Conservation (phyloP, 1,140 invertebrate genomes). For the Carcinoscorpius rotundicauda region DNA sequence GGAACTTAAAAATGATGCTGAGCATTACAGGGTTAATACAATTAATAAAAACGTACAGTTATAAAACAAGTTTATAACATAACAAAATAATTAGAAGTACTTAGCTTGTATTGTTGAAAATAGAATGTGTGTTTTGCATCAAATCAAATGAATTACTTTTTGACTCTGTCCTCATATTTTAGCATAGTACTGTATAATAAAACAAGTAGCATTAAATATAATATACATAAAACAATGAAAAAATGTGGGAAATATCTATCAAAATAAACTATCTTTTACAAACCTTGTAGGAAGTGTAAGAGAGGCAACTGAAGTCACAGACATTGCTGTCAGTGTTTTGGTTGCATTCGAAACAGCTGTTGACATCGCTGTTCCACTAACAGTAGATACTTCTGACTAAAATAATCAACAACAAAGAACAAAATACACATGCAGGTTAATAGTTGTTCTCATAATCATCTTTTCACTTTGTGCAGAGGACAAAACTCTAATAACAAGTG, state of each 20-base stretch:
- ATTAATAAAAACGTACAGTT: no score
- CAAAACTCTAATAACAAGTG: background rate
- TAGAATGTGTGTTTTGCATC: no score
- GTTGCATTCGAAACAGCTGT: slow-evolving; percentile 35
- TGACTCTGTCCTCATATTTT: no score
- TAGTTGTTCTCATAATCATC: slow-evolving; percentile 1
- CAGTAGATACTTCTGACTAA: slow-evolving; percentile 31
- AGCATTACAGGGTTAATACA: no score
- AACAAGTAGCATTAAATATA: no score
- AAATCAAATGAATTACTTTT: no score
- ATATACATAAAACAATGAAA: background rate
- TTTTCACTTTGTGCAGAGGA: background rate
- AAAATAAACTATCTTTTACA: background rate
- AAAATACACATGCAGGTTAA: slow-evolving; percentile 1
- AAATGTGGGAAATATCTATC: background rate
- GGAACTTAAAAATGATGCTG: no score
- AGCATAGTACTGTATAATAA: no score
- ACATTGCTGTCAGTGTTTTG: slow-evolving; percentile 35
- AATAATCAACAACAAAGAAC: slow-evolving; percentile 3
- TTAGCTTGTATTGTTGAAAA: no score
- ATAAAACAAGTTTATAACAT: no score
- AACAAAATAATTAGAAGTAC: no score
- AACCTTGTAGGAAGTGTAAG: slow-evolving; percentile 35
- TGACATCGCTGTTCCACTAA: slow-evolving; percentile 33
- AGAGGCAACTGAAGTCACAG: slow-evolving; percentile 34